These are phyloP conservation scores for Stenopsyche tienmushanensis DNA, from an alignment of 1,140 invertebrate species.

Conservation along the genomic window DNA sequence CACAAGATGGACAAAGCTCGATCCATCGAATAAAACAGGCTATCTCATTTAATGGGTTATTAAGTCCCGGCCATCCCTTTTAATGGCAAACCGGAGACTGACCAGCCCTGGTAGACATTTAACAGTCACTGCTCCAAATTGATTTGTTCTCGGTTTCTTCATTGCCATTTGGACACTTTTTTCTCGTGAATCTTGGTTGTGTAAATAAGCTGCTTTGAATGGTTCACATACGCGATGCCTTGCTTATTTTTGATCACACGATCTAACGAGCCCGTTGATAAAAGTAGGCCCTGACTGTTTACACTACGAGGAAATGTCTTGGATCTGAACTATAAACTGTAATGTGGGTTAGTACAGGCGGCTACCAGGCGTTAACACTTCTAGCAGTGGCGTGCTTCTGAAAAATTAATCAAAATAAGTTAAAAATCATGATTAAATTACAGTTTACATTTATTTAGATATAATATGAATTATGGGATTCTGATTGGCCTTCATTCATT, in stretches of 20 bases:
- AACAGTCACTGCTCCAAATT: too few relatives aligned
- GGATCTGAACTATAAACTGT: constrained; percentile 37
- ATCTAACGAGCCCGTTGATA: constrained; percentile 32
- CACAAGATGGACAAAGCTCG: too few relatives aligned
- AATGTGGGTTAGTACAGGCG: constrained; percentile 30
- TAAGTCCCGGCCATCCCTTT: too few relatives aligned
- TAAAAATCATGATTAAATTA: neutral
- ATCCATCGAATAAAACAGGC: too few relatives aligned
- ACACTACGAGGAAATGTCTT: constrained; percentile 40
- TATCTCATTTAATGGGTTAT: too few relatives aligned
- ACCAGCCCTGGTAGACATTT: too few relatives aligned
- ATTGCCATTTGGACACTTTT: constrained; percentile 24
- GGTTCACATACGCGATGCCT: constrained; percentile 16
- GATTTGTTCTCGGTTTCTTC: neutral
- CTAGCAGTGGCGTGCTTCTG: neutral
- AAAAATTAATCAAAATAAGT: neutral
- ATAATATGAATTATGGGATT: too few relatives aligned
- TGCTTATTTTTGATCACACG: constrained; percentile 27
- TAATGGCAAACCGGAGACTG: too few relatives aligned
- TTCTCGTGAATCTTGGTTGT: constrained; percentile 11
- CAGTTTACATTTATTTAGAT: neutral
- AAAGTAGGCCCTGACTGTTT: constrained; percentile 36
- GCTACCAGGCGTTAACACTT: neutral
- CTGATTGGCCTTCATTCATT: too few relatives aligned
- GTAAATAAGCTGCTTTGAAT: constrained; percentile 24